A percentile compares a stretch with the other conserved stretches of the same genome.
phyloP scores from a whole-genome alignment of 2,888 invertebrate genomes.

The Cheilosia grossa region DNA sequence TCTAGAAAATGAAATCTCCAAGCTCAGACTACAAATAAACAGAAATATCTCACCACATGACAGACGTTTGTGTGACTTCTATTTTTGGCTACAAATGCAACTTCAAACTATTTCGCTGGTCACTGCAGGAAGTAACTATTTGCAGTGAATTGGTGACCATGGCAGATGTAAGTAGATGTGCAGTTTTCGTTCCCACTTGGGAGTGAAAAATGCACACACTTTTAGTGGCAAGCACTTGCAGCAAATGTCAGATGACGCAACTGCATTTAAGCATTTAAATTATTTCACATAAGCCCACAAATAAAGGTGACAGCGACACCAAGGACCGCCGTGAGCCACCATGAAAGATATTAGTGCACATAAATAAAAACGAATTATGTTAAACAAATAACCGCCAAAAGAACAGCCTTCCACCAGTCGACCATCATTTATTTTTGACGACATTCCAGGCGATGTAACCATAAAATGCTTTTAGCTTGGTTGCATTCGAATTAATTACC shows the following conservation, averaged over 20 bases:
- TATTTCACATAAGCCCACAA: constrained; percentile 2
- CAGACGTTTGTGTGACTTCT: too few species aligned
- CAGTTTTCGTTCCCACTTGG: too few species aligned
- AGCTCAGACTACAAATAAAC: too few species aligned
- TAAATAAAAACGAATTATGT: not conserved
- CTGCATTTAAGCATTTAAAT: constrained; percentile 20
- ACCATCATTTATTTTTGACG: constrained; percentile 60
- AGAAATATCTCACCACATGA: too few species aligned
- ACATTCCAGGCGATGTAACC: constrained; percentile 55
- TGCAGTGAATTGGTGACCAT: too few species aligned
- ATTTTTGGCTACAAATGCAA: too few species aligned
- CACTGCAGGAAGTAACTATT: too few species aligned
- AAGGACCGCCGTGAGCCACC: not conserved
- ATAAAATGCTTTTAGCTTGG: constrained; percentile 69
- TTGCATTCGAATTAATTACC: constrained; percentile 63
- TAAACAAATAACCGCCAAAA: constrained; percentile 15
- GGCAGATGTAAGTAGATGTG: too few species aligned
- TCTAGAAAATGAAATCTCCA: too few species aligned
- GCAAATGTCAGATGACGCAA: constrained; percentile 38
- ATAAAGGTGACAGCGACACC: not conserved
- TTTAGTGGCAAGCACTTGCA: not conserved
- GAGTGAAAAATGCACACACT: too few species aligned
- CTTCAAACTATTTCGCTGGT: too few species aligned
- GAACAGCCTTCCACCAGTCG: constrained; percentile 28
- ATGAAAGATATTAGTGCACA: too few species aligned